These are phyloP conservation scores for Orthonychiurus folsomi DNA, from an alignment of 2,888 invertebrate species.

Conservation along the genomic window DNA sequence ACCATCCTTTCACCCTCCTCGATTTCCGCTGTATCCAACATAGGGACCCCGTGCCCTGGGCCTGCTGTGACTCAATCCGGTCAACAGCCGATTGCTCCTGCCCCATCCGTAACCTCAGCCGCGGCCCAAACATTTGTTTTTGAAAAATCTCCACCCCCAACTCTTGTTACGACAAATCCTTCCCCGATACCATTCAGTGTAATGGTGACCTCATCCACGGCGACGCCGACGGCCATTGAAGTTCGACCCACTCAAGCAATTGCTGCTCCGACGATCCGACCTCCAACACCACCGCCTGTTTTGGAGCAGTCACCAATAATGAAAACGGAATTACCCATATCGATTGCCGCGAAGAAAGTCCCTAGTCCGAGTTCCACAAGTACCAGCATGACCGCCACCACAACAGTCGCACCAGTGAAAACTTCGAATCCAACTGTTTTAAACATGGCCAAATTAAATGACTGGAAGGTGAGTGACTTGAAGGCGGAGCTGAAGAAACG, in stretches of 20 bases:
- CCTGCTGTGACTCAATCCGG: background rate
- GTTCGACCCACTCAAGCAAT: background rate
- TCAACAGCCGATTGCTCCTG: slow-evolving; percentile 23
- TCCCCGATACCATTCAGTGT: background rate
- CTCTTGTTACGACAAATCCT: background rate
- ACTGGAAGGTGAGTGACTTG: slow-evolving; percentile 67
- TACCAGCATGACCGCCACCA: background rate
- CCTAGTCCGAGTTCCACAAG: background rate
- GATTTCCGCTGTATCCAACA: slow-evolving; percentile 14
- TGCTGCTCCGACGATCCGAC: background rate
- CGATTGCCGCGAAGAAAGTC: background rate
- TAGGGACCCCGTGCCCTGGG: background rate
- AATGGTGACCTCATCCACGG: background rate
- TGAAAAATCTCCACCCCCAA: background rate
- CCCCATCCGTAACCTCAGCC: slow-evolving; percentile 4
- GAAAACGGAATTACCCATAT: background rate
- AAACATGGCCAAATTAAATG: slow-evolving; percentile 22
- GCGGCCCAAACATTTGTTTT: background rate
- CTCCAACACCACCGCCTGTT: background rate
- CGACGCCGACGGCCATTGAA: background rate
- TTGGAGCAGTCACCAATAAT: background rate
- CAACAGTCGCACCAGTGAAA: background rate
- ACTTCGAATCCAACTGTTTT: background rate
- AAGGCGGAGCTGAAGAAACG: slow-evolving; percentile 89
- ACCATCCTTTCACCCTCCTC: slow-evolving; percentile 18